Conservation (phyloP, 2,113 vertebrate genomes). For the Catagonus wagneri region DNA sequence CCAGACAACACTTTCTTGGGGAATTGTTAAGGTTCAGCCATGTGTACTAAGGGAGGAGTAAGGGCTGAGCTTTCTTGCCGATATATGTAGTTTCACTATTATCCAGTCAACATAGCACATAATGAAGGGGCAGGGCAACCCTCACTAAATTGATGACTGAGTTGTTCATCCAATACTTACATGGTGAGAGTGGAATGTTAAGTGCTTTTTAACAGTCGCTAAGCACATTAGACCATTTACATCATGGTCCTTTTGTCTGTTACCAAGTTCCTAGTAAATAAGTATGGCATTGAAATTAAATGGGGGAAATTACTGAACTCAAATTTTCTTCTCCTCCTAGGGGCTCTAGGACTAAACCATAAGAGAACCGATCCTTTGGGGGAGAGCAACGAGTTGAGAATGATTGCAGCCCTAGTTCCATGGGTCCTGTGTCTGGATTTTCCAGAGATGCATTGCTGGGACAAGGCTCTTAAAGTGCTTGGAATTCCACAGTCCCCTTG, state of each 20-base stretch:
- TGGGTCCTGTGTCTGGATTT: neutral
- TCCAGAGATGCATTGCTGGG: neutral
- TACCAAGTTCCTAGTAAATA: constrained; percentile 39
- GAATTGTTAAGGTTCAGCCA: neutral
- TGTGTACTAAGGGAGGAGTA: neutral
- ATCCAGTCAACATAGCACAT: neutral
- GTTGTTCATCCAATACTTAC: constrained; percentile 58
- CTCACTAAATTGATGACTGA: constrained; percentile 28
- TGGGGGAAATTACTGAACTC: neutral
- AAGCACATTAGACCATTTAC: constrained; percentile 12
- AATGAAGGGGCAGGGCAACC: neutral
- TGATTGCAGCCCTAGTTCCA: neutral
- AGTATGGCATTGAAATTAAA: neutral
- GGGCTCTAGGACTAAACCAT: neutral
- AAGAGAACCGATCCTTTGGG: neutral
- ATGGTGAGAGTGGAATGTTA: constrained; percentile 68
- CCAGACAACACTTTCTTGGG: neutral
- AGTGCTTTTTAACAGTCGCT: constrained; percentile 73
- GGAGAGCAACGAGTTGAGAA: neutral
- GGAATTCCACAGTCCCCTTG: neutral
- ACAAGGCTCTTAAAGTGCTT: neutral
- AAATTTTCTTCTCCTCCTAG: neutral
- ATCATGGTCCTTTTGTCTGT: neutral
- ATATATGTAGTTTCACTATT: neutral
- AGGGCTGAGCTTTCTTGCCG: neutral